phyloP scores from a whole-genome alignment of 2,797 vertebrate genomes.

The Masticophis lateralis region DNA sequence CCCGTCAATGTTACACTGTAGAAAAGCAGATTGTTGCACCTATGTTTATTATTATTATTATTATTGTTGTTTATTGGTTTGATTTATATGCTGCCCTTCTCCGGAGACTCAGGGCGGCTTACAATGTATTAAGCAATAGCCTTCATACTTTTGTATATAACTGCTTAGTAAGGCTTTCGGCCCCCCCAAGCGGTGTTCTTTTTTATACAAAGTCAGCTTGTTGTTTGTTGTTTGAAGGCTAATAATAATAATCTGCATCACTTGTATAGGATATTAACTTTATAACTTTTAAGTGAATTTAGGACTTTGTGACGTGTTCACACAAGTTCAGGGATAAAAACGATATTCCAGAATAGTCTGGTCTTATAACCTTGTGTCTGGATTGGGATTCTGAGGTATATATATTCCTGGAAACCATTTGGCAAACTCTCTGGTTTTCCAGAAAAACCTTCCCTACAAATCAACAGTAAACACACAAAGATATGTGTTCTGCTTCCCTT shows the following conservation, averaged over 20 bases:
- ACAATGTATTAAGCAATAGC: too few relatives aligned
- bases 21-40: not conserved
- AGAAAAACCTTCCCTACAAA: conserved; percentile 28
- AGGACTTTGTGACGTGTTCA: not conserved
- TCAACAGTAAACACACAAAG: not conserved
- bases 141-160: too few relatives aligned
- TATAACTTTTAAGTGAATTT: not conserved
- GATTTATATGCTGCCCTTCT: too few relatives aligned
- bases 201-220: too few relatives aligned
- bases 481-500: not conserved
- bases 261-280: not conserved
- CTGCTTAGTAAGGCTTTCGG: too few relatives aligned
- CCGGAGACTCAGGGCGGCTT: too few relatives aligned
- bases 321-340: not conserved
- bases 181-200: too few relatives aligned
- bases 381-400: not conserved
- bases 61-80: too few relatives aligned
- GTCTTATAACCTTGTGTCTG: not conserved
- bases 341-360: not conserved
- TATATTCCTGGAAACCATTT: too few relatives aligned
- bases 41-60: too few relatives aligned
- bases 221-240: not conserved
- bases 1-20: conserved; percentile 12
- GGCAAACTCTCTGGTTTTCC: conserved; percentile 42
- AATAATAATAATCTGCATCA: not conserved